Evolutionary conservation across 2,797 vertebrate genomes (phyloP).

Genomic region (Gobionotothen gibberifrons): DNA sequence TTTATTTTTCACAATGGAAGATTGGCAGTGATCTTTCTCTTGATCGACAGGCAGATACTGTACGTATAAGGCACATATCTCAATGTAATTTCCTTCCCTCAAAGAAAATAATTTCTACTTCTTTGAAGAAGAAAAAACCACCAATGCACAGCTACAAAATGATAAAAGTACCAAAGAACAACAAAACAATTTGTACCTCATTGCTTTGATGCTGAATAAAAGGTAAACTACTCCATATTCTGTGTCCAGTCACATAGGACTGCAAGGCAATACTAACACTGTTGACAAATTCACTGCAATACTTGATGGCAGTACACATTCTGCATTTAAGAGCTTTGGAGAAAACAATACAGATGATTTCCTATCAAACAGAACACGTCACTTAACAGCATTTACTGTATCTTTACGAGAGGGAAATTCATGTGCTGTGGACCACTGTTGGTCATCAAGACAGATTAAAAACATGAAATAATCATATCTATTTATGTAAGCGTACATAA

Average conservation of each 20-base stretch:
- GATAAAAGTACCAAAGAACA: slow-evolving; percentile 75
- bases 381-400: slow-evolving; percentile 60
- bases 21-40: slow-evolving; percentile 90
- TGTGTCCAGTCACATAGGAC: slow-evolving; percentile 69
- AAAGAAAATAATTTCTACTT: slow-evolving; percentile 78
- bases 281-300: slow-evolving; percentile 77
- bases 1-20: slow-evolving; percentile 82
- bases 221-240: slow-evolving; percentile 76
- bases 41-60: slow-evolving; percentile 83
- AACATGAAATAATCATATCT: slow-evolving; percentile 62
- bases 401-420: slow-evolving; percentile 39
- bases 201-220: slow-evolving; percentile 70
- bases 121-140: slow-evolving; percentile 66
- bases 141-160: slow-evolving; percentile 75
- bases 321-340: slow-evolving; percentile 78
- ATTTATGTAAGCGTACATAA: slow-evolving; percentile 61
- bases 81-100: slow-evolving; percentile 78
- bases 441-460: slow-evolving; percentile 60
- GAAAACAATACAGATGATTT: slow-evolving; percentile 67
- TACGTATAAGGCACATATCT: slow-evolving; percentile 95
- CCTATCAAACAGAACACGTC: slow-evolving; percentile 64
- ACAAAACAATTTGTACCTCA: slow-evolving; percentile 77
- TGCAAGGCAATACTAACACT: slow-evolving; percentile 82
- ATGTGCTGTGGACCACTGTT: slow-evolving; percentile 58
- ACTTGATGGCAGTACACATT: slow-evolving; percentile 76